Evolutionary conservation across 1,140 invertebrate species (phyloP).

Genomic region (Anagrus nilaparvatae): DNA sequence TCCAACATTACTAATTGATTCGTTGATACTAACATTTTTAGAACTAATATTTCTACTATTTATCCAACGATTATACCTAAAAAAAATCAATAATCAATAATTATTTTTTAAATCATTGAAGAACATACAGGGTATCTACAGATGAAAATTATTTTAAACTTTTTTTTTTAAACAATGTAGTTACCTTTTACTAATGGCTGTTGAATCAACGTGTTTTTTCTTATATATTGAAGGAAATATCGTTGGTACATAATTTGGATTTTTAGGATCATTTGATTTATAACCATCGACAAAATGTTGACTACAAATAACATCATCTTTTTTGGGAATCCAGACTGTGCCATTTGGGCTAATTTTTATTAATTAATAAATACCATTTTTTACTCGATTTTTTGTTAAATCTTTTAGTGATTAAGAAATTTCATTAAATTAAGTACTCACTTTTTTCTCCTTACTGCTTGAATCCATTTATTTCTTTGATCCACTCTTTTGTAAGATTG

Average conservation of each 20-base stretch:
- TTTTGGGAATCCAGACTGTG: slow-evolving; percentile 6
- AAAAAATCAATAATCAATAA: no score
- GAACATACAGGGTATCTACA: no score
- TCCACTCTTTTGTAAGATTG: neutral
- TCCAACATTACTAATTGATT: no score
- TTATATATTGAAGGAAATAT: slow-evolving; percentile 14
- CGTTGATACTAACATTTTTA: no score
- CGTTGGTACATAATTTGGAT: slow-evolving; percentile 10
- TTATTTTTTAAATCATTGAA: no score
- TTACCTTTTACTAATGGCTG: no score
- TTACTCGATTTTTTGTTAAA: no score
- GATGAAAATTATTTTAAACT: no score
- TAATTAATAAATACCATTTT: neutral
- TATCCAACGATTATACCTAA: no score
- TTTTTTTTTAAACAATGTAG: no score
- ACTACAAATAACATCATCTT: slow-evolving; percentile 8
- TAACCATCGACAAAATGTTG: slow-evolving; percentile 11
- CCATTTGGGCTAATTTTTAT: neutral
- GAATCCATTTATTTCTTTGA: slow-evolving; percentile 4
- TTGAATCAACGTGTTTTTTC: slow-evolving; percentile 1
- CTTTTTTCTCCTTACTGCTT: neutral
- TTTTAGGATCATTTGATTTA: slow-evolving; percentile 7
- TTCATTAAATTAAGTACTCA: no score
- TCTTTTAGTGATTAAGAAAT: neutral
- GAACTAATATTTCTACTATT: no score